Conservation (phyloP, 2,797 vertebrate species). For the Anolis apletophallus region DNA sequence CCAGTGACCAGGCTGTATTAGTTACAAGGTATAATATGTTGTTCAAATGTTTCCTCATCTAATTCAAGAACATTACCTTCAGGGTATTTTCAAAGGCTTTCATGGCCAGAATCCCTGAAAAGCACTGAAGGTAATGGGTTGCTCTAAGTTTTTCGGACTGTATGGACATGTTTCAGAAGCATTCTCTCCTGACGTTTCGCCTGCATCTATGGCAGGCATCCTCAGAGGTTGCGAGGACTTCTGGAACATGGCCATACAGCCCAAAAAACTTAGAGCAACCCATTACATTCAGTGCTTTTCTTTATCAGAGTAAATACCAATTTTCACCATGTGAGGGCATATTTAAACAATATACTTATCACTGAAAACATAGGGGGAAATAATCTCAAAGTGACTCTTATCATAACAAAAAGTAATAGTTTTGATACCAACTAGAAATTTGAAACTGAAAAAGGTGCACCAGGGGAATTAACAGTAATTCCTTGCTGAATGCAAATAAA, state of each 20-base stretch:
- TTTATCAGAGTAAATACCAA: conserved; percentile 24
- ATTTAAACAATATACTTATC: conserved; percentile 18
- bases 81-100: too few species aligned
- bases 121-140: too few species aligned
- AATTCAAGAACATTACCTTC: background rate
- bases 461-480: background rate
- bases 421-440: background rate
- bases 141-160: too few species aligned
- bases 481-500: background rate
- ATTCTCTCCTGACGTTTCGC: too few species aligned
- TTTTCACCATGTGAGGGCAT: conserved; percentile 34
- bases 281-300: background rate
- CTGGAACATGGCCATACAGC: too few species aligned
- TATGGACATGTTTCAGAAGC: too few species aligned
- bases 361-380: background rate
- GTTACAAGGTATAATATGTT: background rate
- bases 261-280: too few species aligned
- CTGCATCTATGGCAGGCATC: too few species aligned
- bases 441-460: background rate
- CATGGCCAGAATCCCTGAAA: too few species aligned
- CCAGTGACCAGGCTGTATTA: background rate
- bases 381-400: conserved; percentile 12
- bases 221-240: too few species aligned
- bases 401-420: background rate
- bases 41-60: background rate